Conservation (phyloP, 2,113 vertebrate genomes). For the Aleadryas rufinucha region DNA sequence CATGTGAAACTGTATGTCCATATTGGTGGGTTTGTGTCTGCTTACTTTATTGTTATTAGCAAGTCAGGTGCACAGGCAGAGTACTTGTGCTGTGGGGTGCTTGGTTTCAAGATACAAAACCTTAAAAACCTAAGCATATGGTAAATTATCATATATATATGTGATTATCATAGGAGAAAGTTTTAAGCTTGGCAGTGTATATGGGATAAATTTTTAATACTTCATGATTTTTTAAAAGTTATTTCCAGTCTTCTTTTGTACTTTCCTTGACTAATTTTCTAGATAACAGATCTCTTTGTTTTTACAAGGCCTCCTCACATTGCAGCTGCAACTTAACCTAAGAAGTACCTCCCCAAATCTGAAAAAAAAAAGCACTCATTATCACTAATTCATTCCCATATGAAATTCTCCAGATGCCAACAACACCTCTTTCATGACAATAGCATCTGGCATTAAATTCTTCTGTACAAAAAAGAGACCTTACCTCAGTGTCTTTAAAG, state of each 20-base stretch:
- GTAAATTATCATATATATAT: neutral
- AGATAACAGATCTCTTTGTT: neutral
- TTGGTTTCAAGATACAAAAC: neutral
- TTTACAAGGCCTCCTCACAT: neutral
- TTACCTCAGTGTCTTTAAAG: neutral
- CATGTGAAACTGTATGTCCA: neutral
- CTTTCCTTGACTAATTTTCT: neutral
- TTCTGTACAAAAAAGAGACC: neutral
- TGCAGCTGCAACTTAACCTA: neutral
- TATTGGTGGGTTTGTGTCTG: neutral
- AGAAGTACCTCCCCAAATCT: neutral
- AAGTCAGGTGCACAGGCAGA: neutral
- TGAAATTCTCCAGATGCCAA: neutral
- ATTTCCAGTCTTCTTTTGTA: neutral
- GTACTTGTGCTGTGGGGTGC: neutral
- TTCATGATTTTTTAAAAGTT: neutral
- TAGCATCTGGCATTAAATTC: neutral
- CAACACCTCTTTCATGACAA: neutral
- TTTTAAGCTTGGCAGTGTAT: neutral
- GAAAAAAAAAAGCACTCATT: neutral
- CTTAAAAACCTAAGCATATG: neutral
- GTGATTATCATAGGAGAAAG: neutral
- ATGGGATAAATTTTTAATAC: neutral
- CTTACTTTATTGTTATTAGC: neutral
- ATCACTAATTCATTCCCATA: neutral